phyloP scores from a whole-genome alignment of 2,113 vertebrate species.

The Columba janthina region DNA sequence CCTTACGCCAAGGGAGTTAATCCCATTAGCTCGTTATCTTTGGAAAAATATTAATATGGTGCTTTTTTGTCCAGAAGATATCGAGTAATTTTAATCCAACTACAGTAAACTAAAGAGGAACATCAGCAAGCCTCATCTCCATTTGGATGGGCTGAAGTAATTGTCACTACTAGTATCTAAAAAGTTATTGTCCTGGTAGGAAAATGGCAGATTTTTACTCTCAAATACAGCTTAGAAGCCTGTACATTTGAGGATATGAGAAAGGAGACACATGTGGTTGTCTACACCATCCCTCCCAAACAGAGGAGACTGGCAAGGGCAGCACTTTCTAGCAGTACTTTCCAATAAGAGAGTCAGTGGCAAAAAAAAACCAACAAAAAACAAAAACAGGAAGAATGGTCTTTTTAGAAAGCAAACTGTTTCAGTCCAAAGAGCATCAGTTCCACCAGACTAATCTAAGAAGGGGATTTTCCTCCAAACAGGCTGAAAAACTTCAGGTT shows the following conservation, averaged over 20 bases:
- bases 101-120: neutral
- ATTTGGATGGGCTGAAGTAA: neutral
- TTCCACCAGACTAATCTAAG: neutral
- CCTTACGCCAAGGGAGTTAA: neutral
- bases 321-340: neutral
- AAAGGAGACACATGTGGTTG: neutral
- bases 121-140: neutral
- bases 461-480: neutral
- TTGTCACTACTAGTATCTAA: neutral
- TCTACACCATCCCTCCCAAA: neutral
- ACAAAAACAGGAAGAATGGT: neutral
- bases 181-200: neutral
- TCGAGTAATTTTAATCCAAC: neutral
- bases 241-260: neutral
- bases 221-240: neutral
- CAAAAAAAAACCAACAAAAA: neutral
- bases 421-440: neutral
- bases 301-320: neutral
- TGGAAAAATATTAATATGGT: neutral
- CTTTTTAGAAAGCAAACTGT: neutral
- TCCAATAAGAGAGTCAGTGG: neutral
- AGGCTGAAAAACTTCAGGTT: neutral
- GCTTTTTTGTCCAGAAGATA: neutral
- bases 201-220: neutral
- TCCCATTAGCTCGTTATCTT: neutral